phyloP scores from a whole-genome alignment of 1,140 invertebrate genomes.

The Atopsyche davidsoni region DNA sequence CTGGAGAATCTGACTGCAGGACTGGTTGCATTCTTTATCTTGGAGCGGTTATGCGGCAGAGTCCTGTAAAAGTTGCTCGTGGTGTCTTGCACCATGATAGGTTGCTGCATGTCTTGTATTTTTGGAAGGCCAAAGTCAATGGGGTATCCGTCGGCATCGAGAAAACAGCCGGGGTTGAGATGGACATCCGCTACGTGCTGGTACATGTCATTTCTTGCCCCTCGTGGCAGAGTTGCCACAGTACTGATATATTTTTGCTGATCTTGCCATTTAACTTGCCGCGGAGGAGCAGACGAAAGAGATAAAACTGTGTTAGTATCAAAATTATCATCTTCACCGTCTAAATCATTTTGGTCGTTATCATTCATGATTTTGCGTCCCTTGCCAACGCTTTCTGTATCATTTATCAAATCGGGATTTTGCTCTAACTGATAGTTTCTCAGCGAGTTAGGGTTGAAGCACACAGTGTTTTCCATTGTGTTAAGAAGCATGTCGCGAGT shows the following conservation, averaged over 20 bases:
- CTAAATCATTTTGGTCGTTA: slow-evolving; percentile 29
- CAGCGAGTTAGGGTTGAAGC: slow-evolving; percentile 32
- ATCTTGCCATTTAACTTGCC: slow-evolving; percentile 49
- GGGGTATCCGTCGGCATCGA: slow-evolving; percentile 71
- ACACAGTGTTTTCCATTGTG: slow-evolving; percentile 26
- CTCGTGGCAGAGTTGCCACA: slow-evolving; percentile 47
- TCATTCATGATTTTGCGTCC: slow-evolving; percentile 53
- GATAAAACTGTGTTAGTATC: slow-evolving; percentile 27
- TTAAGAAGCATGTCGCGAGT: slow-evolving; percentile 27
- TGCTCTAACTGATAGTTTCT: slow-evolving; percentile 56
- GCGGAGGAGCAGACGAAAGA: slow-evolving; percentile 32
- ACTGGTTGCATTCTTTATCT: slow-evolving; percentile 55
- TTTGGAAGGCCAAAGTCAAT: slow-evolving; percentile 74
- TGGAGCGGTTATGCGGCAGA: slow-evolving; percentile 60
- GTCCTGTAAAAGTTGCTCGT: slow-evolving; percentile 58
- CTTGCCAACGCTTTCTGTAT: slow-evolving; percentile 61
- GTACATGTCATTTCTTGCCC: slow-evolving; percentile 43
- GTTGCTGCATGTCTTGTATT: slow-evolving; percentile 48
- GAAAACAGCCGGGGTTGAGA: slow-evolving; percentile 58
- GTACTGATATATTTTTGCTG: slow-evolving; percentile 34
- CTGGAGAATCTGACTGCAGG: slow-evolving; percentile 56
- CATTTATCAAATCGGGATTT: slow-evolving; percentile 71
- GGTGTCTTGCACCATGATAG: slow-evolving; percentile 46
- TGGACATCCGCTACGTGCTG: slow-evolving; percentile 62
- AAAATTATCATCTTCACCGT: slow-evolving; percentile 27